phyloP scores from a whole-genome alignment of 2,113 vertebrate genomes.

The Microtus pennsylvanicus region DNA sequence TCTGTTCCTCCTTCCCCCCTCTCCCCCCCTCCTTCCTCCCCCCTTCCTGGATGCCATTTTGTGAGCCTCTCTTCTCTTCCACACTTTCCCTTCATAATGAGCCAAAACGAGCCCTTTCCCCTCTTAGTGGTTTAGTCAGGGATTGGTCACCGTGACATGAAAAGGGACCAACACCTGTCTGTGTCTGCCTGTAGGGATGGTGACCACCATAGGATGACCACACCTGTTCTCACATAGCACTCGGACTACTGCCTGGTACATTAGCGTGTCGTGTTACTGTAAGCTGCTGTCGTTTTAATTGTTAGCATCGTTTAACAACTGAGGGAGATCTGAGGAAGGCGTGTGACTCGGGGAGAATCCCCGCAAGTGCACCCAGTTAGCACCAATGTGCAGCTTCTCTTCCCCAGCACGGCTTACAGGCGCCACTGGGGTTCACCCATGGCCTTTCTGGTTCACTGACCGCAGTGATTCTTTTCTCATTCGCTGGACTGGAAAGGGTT shows the following conservation, averaged over 20 bases:
- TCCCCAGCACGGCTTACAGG: not conserved
- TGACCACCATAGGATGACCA: not conserved
- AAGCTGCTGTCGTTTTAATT: not conserved
- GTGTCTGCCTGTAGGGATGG: not conserved
- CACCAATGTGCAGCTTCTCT: not conserved
- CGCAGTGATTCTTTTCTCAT: not conserved
- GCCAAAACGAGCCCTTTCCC: not conserved
- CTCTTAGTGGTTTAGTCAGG: not conserved
- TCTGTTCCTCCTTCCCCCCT: not conserved
- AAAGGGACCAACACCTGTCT: not conserved
- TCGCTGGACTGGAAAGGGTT: not conserved
- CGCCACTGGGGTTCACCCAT: not conserved
- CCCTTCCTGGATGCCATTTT: not conserved
- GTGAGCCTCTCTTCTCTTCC: not conserved
- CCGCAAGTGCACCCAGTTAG: not conserved
- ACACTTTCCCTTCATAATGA: no score
- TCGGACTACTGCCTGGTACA: not conserved
- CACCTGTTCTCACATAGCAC: fast-evolving
- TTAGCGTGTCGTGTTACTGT: not conserved
- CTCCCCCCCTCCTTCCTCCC: no score
- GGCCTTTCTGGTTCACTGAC: not conserved
- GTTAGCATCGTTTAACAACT: not conserved
- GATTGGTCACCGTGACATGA: not conserved
- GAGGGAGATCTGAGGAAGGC: not conserved
- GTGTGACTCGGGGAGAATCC: not conserved